A percentile compares a stretch with the other conserved stretches of the same genome.
These are phyloP conservation scores for Serinus canaria DNA, from an alignment of 2,113 vertebrate genomes.

Conservation along the genomic window DNA sequence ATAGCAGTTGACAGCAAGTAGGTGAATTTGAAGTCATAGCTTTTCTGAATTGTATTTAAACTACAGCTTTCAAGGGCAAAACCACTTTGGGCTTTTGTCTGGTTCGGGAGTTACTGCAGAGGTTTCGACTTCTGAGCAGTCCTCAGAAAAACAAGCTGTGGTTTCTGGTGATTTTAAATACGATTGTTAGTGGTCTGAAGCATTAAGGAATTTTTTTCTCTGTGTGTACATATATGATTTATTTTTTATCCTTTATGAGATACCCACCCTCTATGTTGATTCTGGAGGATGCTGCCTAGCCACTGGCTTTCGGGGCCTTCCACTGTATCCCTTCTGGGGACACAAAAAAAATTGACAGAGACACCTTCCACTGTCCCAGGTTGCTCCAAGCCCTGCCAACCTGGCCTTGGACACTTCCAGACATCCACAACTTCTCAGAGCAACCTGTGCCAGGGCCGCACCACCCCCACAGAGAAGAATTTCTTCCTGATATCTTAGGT, in stretches of 20 bases:
- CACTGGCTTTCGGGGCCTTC: background rate
- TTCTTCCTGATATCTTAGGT: background rate
- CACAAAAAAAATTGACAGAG: background rate
- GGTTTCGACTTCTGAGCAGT: background rate
- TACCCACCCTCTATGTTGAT: background rate
- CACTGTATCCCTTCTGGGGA: background rate
- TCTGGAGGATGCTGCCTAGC: background rate
- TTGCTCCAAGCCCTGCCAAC: background rate
- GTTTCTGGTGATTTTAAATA: background rate
- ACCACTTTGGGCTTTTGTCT: background rate
- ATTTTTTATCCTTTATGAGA: background rate
- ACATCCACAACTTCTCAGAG: background rate
- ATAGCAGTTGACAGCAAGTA: background rate
- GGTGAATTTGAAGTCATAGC: background rate
- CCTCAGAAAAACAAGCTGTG: background rate
- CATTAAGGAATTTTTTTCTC: background rate
- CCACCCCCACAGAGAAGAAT: background rate
- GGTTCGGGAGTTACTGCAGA: background rate
- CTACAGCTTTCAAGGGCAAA: background rate
- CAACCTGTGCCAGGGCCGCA: background rate
- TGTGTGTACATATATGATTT: fast-evolving
- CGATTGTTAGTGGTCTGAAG: background rate
- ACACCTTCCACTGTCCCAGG: background rate
- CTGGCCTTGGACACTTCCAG: background rate
- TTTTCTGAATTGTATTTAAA: background rate